Conservation (phyloP, 2,888 invertebrate species). For the Hyppa rectilinea region DNA sequence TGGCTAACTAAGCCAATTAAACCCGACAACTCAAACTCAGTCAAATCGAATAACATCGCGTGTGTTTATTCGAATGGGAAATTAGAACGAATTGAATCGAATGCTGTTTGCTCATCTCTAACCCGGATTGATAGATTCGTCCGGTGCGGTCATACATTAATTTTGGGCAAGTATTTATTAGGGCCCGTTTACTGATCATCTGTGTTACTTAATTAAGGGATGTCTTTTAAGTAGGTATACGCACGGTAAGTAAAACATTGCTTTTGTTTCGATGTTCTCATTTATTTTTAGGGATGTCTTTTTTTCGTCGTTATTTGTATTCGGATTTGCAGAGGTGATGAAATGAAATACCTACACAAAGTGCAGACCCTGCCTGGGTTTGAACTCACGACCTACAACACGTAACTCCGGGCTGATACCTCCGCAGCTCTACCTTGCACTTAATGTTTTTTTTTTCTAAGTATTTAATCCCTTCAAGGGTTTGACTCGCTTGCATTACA, state of each 20-base stretch:
- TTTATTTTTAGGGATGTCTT: not conserved
- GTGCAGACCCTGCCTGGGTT: too few species aligned
- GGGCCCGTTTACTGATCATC: conserved; percentile 45
- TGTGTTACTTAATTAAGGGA: conserved; percentile 46
- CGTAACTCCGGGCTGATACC: too few species aligned
- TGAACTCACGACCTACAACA: too few species aligned
- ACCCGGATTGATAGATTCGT: conserved; percentile 22
- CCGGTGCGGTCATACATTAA: conserved; percentile 49
- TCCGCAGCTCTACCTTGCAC: too few species aligned
- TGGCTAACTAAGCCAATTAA: conserved; percentile 24
- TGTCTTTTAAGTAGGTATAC: conserved; percentile 37
- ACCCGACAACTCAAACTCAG: conserved; percentile 26
- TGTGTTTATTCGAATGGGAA: conserved; percentile 50
- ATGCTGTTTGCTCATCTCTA: conserved; percentile 27
- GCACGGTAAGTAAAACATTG: too few species aligned
- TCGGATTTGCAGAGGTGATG: too few species aligned
- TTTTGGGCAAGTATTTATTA: conserved; percentile 53
- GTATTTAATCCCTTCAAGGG: not conserved
- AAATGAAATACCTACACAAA: too few species aligned
- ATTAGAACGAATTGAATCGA: conserved; percentile 34
- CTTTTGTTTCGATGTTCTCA: not conserved
- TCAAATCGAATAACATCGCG: conserved; percentile 28
- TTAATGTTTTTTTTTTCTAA: too few species aligned
- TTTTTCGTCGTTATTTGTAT: too few species aligned
- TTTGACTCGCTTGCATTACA: not conserved